Conservation (phyloP, 2,888 invertebrate genomes). For the Cylindroiulus punctatus region DNA sequence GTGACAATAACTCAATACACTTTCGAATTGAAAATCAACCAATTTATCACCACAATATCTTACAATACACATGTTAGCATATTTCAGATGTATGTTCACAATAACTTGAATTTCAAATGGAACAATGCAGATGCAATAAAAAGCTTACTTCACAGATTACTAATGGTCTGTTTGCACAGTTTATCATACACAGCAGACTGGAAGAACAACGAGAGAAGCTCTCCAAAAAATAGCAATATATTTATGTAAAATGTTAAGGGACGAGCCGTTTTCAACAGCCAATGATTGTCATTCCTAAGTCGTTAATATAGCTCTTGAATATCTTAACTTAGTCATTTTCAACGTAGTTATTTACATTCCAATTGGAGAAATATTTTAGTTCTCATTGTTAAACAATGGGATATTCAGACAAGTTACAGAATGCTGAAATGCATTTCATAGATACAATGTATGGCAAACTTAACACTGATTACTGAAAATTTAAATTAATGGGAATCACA, state of each 20-base stretch:
- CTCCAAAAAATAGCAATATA: neutral
- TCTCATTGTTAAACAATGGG: no score
- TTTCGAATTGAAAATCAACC: conserved; percentile 13
- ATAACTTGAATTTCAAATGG: neutral
- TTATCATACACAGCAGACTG: neutral
- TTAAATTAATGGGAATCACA: neutral
- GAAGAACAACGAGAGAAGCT: neutral
- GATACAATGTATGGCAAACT: neutral
- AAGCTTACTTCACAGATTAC: neutral
- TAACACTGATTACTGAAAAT: neutral
- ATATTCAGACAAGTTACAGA: neutral
- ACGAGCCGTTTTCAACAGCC: neutral
- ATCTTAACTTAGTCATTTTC: neutral
- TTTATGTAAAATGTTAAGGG: neutral
- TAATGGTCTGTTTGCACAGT: neutral
- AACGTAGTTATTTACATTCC: neutral
- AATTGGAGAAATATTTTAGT: no score
- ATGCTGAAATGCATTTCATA: neutral
- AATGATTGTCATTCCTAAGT: conserved; percentile 13
- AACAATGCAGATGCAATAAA: neutral
- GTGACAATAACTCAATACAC: neutral
- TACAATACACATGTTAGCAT: neutral
- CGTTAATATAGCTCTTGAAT: neutral
- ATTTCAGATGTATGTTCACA: neutral
- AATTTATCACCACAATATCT: neutral